Percentiles rank a stretch among this genome's conserved stretches.
Evolutionary conservation across 1,140 invertebrate genomes (phyloP).

Genomic region (Pogonomyrmex barbatus): DNA sequence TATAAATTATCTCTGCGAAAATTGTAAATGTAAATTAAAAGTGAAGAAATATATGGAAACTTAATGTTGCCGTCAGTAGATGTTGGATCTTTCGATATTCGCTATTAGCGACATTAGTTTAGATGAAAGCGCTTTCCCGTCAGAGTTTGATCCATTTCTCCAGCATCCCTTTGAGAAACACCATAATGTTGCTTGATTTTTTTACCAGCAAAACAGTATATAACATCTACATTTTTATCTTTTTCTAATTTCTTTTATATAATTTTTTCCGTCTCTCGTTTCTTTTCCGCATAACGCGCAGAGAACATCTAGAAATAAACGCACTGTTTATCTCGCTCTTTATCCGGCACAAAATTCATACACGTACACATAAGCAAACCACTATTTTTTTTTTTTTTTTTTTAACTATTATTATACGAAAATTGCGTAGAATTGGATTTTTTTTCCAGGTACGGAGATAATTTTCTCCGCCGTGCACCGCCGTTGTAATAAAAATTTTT

Average conservation of each 20-base stretch:
- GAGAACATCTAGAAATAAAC: background rate
- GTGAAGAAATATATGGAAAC: too few relatives aligned
- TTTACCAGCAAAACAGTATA: background rate
- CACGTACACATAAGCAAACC: background rate
- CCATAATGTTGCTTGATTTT: background rate
- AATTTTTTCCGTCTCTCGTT: background rate
- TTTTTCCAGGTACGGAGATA: constrained; percentile 23
- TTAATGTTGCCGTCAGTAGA: too few relatives aligned
- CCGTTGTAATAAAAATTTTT: constrained; percentile 43
- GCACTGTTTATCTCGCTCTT: background rate
- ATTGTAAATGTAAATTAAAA: too few relatives aligned
- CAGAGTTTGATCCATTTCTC: too few relatives aligned
- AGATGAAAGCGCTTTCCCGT: too few relatives aligned
- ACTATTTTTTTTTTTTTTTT: background rate
- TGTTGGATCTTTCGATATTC: too few relatives aligned
- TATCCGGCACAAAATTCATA: background rate
- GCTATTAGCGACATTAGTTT: too few relatives aligned
- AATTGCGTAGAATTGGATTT: constrained; percentile 31
- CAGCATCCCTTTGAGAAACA: background rate
- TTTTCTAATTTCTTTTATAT: background rate
- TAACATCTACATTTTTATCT: background rate
- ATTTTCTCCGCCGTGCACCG: constrained; percentile 4
- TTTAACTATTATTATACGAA: background rate
- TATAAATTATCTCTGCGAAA: too few relatives aligned
- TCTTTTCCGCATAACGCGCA: constrained; percentile 1